Evolutionary conservation across 2,797 vertebrate species (phyloP).

Genomic region (Schizopygopsis malacanthus): DNA sequence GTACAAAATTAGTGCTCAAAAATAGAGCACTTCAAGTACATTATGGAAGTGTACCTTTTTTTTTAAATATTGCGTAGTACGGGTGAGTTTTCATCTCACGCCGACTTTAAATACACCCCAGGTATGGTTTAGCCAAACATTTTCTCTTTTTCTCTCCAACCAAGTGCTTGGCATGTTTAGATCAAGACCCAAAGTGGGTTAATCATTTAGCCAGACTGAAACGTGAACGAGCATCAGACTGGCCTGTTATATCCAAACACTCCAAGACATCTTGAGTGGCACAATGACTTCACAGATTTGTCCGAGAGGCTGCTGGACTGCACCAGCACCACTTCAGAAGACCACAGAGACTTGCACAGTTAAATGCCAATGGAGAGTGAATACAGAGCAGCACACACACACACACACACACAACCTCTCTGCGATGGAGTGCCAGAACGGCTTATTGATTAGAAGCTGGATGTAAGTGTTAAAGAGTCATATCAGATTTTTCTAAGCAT

Average conservation of each 20-base stretch:
- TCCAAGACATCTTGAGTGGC: slow-evolving; percentile 35
- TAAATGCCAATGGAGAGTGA: neutral
- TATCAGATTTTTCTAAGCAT: neutral
- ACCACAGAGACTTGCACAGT: slow-evolving; percentile 11
- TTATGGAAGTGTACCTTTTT: too few species aligned
- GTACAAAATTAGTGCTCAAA: too few species aligned
- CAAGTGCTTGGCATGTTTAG: neutral
- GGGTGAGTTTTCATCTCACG: neutral
- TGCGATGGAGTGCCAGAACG: neutral
- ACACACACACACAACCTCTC: neutral
- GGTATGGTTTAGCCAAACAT: too few species aligned
- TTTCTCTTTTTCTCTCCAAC: neutral
- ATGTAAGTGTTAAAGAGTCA: neutral
- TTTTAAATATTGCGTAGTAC: too few species aligned
- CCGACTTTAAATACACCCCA: neutral
- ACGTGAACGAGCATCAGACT: slow-evolving; percentile 43
- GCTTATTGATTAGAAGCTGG: neutral
- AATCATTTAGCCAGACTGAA: slow-evolving; percentile 48
- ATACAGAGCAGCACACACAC: neutral
- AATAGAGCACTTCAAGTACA: too few species aligned
- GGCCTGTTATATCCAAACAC: slow-evolving; percentile 31
- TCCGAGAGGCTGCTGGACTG: slow-evolving; percentile 20
- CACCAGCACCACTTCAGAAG: slow-evolving; percentile 31
- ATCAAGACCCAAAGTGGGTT: slow-evolving; percentile 17
- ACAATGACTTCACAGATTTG: slow-evolving; percentile 35